phyloP scores from a whole-genome alignment of 1,140 invertebrate species.

The Drosophila azteca region DNA sequence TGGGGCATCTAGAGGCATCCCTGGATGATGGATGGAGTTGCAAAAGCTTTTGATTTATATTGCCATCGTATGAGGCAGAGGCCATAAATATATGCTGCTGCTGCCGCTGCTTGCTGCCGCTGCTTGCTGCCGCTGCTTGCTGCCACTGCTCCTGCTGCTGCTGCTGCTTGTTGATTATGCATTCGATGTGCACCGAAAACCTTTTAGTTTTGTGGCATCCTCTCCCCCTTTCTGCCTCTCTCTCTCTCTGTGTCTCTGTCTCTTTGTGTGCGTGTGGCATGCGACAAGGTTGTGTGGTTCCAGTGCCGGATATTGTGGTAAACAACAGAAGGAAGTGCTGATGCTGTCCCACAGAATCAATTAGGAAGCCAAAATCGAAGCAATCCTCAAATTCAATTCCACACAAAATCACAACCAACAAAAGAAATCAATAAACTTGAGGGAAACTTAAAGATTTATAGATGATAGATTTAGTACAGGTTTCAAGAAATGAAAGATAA shows the following conservation, averaged over 20 bases:
- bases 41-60: constrained; percentile 80
- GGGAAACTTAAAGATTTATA: background rate
- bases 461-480: background rate
- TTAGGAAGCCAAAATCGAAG: constrained; percentile 45
- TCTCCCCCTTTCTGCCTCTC: constrained; percentile 4
- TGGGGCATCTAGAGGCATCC: constrained; percentile 33
- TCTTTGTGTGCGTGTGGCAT: constrained; percentile 12
- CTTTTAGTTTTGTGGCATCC: constrained; percentile 46
- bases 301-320: constrained; percentile 56
- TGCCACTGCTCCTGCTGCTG: constrained; percentile 57
- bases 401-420: background rate
- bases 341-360: constrained; percentile 48
- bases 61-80: constrained; percentile 57
- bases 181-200: constrained; percentile 54
- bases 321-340: constrained; percentile 59
- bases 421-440: constrained; percentile 30
- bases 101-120: constrained; percentile 51
- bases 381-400: constrained; percentile 1
- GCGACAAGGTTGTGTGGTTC: constrained; percentile 49
- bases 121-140: constrained; percentile 11
- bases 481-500: too few species aligned
- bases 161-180: constrained; percentile 51
- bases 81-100: constrained; percentile 68
- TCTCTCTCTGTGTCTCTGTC: background rate
- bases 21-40: constrained; percentile 77